Conservation (phyloP, 2,797 vertebrate species). For the Channallabes apus region DNA sequence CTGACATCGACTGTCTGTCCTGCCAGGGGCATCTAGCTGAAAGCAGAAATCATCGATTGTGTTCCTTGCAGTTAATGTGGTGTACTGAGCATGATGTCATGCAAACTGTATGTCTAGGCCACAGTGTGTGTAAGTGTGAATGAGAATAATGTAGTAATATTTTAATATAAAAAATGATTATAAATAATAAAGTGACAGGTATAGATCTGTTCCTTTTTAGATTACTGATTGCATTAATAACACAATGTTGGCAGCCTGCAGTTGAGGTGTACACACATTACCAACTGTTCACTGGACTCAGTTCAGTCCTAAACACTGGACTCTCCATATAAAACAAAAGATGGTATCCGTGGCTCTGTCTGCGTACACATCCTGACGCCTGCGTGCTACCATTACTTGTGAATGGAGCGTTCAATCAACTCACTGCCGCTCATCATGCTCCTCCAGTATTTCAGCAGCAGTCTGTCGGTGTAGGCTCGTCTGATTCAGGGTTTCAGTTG, state of each 20-base stretch:
- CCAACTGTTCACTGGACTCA: background rate
- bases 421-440: no score
- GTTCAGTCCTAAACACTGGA: no score
- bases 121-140: background rate
- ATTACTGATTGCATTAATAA: background rate
- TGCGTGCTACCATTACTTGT: no score
- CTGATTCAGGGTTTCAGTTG: no score
- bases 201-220: background rate
- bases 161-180: no score
- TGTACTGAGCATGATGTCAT: background rate
- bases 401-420: no score
- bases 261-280: background rate
- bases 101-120: background rate
- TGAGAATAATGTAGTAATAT: no score
- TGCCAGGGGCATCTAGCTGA: slow-evolving; percentile 47
- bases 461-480: no score
- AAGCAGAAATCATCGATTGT: slow-evolving; percentile 64
- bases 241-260: background rate
- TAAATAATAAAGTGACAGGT: background rate
- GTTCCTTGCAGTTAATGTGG: background rate
- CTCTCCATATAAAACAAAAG: no score
- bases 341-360: no score
- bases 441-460: no score
- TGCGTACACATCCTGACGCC: no score
- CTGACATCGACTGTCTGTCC: slow-evolving; percentile 55